Conservation (phyloP, 2,888 invertebrate species). For the Calliopum simillimum region DNA sequence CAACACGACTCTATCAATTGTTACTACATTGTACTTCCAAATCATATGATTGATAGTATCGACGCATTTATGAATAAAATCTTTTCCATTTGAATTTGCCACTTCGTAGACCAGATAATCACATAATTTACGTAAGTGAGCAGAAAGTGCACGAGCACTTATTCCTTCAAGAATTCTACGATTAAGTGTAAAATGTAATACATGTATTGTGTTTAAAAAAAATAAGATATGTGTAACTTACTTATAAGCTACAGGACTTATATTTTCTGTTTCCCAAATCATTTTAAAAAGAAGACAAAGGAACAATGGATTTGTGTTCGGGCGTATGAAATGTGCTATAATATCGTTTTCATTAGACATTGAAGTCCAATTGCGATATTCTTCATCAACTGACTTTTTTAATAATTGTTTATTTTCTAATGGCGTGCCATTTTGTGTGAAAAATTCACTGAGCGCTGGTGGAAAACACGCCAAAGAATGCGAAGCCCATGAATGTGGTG, state of each 20-base stretch:
- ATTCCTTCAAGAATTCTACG: constrained; percentile 90
- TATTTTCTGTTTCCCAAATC: constrained; percentile 92
- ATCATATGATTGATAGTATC: constrained; percentile 97
- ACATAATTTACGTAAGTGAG: constrained; percentile 93
- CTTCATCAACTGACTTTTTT: constrained; percentile 94
- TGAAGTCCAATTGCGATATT: constrained; percentile 95
- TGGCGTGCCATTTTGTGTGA: constrained; percentile 84
- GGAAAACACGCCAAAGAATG: constrained; percentile 95
- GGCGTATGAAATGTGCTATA: constrained; percentile 93
- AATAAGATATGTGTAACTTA: constrained; percentile 63
- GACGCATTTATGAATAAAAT: constrained; percentile 92
- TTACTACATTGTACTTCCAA: constrained; percentile 97
- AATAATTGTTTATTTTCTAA: constrained; percentile 91
- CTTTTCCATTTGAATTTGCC: constrained; percentile 87
- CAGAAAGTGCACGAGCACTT: constrained; percentile 90
- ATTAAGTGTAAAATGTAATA: constrained; percentile 34
- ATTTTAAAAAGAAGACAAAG: constrained; percentile 95
- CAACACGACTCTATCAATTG: constrained; percentile 91
- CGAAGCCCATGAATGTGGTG: constrained; percentile 95
- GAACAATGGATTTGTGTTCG: constrained; percentile 91
- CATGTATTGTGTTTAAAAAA: neutral
- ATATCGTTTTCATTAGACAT: constrained; percentile 98
- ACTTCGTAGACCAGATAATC: constrained; percentile 95
- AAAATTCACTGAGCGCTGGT: constrained; percentile 88
- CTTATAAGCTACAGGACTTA: constrained; percentile 96